Evolutionary conservation across 2,888 invertebrate species (phyloP), one percentile per base, ranked within the genome.

Genomic region (Bruchidius siliquastri): DNA sequence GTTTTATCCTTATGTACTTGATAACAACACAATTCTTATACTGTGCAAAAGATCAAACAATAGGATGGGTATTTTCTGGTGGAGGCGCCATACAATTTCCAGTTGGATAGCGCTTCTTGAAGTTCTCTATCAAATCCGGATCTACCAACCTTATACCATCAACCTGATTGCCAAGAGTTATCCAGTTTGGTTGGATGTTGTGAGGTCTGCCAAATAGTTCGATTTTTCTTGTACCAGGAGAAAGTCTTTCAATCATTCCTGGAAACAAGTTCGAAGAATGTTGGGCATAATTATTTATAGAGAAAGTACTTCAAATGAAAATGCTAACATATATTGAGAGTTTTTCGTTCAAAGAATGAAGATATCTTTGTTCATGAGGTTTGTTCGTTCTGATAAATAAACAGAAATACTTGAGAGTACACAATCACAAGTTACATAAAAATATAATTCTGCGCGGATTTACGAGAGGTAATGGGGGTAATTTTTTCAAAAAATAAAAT

Each of bases 141-240:
- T 99, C 98, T 0, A 98, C 93, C 0, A 99, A 87, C 71, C 96
- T 91, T 0, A 98, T 96, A 0, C 98, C 98, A 83, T 97, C 97
- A 72, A 98, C 92, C 87, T 99, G 99, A 88, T 99, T 99, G 0
- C 98, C 99, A 3, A 99, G 87, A 0, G 99, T 99, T 82, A 96
- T 95, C 99, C 98, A 99, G 84, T 99, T 99, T 0, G 98, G 98
- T 85, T 99, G 98, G 0, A 98, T 95, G 84, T 99, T 99, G 86
- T 99, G 98, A 0, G 97, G 97, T 73, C 99, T 88, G 0, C 99
- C 99, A 85, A 99, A 99, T 20, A 99, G 88, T 87, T 99, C 99
- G 75, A 99, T 97, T 88, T 99, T 99, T 74, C 98, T 91, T 0
- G 98, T 98, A 0, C 98, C 98, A 0, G 99, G 99, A 76, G 98